Conservation (phyloP, 2,888 invertebrate genomes). For the Temnothorax unifasciatus region DNA sequence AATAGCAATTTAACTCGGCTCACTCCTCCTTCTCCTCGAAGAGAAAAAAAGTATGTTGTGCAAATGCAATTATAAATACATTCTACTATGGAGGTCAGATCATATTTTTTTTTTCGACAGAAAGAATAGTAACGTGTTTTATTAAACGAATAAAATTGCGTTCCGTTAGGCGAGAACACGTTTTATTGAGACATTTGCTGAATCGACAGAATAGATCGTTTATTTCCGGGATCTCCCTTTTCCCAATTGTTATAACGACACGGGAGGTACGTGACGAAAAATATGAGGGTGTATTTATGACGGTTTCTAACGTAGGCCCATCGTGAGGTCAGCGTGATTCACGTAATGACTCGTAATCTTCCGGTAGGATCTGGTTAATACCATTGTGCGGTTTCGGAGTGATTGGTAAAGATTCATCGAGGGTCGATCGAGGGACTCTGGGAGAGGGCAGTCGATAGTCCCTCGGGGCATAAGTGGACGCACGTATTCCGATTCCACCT, state of each 20-base stretch:
- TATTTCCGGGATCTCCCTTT: background rate
- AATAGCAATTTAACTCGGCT: constrained; percentile 6
- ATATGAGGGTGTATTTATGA: constrained; percentile 63
- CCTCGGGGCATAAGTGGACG: constrained; percentile 58
- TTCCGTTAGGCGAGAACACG: too few species aligned
- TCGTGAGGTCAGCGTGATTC: constrained; percentile 68
- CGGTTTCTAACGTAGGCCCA: constrained; percentile 40
- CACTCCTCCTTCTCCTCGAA: background rate
- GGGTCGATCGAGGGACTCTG: constrained; percentile 60
- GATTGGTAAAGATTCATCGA: constrained; percentile 72
- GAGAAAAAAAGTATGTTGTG: background rate
- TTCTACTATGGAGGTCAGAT: too few species aligned
- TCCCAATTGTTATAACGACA: constrained; percentile 53
- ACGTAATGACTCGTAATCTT: constrained; percentile 72
- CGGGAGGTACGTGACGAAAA: constrained; percentile 67
- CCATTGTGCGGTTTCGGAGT: constrained; percentile 64
- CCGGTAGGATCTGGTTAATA: constrained; percentile 66
- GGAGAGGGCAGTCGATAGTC: constrained; percentile 50
- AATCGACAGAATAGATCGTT: constrained; percentile 55
- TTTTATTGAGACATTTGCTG: too few species aligned
- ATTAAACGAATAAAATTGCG: background rate
- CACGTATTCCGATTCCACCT: constrained; percentile 55
- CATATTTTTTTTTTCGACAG: too few species aligned
- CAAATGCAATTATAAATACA: constrained; percentile 19
- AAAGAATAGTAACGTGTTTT: too few species aligned